These are phyloP conservation scores for Nothobranchius kuhntae DNA, from an alignment of 2,113 vertebrate species.

Conservation along the genomic window DNA sequence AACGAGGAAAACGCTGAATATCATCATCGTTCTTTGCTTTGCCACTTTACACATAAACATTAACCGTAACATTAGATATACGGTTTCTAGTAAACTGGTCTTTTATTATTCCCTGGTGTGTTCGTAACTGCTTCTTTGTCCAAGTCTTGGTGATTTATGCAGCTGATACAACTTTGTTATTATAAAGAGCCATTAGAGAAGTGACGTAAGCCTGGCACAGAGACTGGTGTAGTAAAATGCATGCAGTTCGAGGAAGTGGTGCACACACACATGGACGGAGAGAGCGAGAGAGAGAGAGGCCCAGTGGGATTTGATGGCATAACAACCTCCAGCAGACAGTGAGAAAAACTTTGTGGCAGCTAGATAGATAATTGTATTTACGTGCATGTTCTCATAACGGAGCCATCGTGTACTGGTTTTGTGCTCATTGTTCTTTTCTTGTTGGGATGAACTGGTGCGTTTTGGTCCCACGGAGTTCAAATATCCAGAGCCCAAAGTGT, in stretches of 20 bases:
- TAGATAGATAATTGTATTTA: neutral
- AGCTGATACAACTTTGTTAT: slow-evolving; percentile 48
- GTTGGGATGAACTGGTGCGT: neutral
- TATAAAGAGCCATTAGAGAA: slow-evolving; percentile 49
- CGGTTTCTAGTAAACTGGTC: neutral
- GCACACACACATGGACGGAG: slow-evolving; percentile 4
- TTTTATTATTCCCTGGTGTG: slow-evolving; percentile 29
- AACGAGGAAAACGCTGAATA: neutral
- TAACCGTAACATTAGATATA: neutral
- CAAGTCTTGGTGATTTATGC: slow-evolving; percentile 28
- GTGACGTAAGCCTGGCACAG: slow-evolving; percentile 62
- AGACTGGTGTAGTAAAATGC: slow-evolving; percentile 49
- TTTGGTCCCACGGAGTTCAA: neutral
- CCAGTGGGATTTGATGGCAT: slow-evolving; percentile 39
- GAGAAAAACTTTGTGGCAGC: slow-evolving; percentile 5
- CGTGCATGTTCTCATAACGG: neutral
- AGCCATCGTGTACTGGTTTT: slow-evolving; percentile 4
- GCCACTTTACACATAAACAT: neutral
- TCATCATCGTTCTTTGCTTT: neutral
- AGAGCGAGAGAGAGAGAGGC: slow-evolving; percentile 27
- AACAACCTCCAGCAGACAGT: slow-evolving; percentile 8
- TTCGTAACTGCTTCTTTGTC: slow-evolving; percentile 33
- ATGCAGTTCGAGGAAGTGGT: slow-evolving; percentile 34
- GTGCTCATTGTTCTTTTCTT: slow-evolving; percentile 10
- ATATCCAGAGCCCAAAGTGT: neutral